These are phyloP conservation scores for Conops quadrifasciatus DNA, from an alignment of 2,888 invertebrate species.

Conservation along the genomic window DNA sequence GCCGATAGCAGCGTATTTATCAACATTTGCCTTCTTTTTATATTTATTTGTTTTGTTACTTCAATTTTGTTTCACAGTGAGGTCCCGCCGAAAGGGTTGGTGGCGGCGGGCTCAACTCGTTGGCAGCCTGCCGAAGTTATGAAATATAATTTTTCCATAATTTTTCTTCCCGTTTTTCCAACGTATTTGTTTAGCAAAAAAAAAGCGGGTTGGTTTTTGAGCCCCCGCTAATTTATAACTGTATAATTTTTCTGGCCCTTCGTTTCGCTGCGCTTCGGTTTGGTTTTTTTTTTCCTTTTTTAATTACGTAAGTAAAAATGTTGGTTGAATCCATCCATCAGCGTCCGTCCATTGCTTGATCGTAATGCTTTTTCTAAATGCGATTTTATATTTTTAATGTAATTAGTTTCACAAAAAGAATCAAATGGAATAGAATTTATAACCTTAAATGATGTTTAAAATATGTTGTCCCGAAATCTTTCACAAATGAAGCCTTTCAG, in stretches of 20 bases:
- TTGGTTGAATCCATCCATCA: slow-evolving; percentile 7
- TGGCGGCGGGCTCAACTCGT: too few species aligned
- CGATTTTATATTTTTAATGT: too few species aligned
- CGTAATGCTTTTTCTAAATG: too few species aligned
- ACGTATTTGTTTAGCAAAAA: too few species aligned
- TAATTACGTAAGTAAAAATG: slow-evolving; percentile 32
- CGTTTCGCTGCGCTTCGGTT: too few species aligned
- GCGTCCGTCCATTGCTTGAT: too few species aligned
- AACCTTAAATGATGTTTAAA: background rate
- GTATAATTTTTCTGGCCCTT: background rate
- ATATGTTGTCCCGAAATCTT: background rate
- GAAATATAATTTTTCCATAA: background rate
- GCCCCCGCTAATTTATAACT: slow-evolving; percentile 5
- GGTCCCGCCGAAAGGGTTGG: slow-evolving; percentile 42
- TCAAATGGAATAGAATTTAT: background rate
- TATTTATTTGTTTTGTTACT: slow-evolving; percentile 34
- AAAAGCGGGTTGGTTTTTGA: slow-evolving; percentile 21
- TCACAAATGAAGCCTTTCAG: background rate
- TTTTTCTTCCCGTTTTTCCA: background rate
- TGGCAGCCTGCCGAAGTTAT: slow-evolving; percentile 51
- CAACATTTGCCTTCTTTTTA: slow-evolving; percentile 40
- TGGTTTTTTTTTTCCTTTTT: slow-evolving; percentile 3
- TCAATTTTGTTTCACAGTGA: slow-evolving; percentile 1
- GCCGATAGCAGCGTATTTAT: slow-evolving; percentile 22
- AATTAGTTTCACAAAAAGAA: too few species aligned